phyloP scores from a whole-genome alignment of 2,888 invertebrate species.

The Parnassius glacialis region DNA sequence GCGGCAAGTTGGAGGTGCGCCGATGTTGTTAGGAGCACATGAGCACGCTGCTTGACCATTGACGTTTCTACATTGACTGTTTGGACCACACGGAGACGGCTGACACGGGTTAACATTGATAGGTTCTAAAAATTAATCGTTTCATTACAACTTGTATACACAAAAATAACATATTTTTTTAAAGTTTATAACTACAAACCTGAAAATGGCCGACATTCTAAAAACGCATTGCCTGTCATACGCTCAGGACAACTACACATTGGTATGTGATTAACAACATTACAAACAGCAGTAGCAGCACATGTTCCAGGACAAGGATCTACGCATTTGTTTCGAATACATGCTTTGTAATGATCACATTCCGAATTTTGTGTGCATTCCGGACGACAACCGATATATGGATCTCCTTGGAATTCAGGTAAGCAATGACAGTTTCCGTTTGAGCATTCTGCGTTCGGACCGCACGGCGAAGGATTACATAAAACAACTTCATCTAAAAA shows the following conservation, averaged over 20 bases:
- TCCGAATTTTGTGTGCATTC: slow-evolving; percentile 89
- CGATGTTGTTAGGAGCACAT: slow-evolving; percentile 83
- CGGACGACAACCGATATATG: slow-evolving; percentile 87
- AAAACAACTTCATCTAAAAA: slow-evolving; percentile 76
- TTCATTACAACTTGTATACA: neutral
- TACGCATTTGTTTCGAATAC: slow-evolving; percentile 86
- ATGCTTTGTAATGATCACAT: slow-evolving; percentile 85
- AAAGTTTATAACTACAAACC: slow-evolving; percentile 49
- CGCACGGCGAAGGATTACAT: slow-evolving; percentile 85
- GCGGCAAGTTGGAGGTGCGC: slow-evolving; percentile 84
- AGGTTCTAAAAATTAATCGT: slow-evolving; percentile 60
- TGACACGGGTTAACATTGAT: slow-evolving; percentile 81
- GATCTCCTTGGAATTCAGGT: slow-evolving; percentile 88
- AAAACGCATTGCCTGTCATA: slow-evolving; percentile 86
- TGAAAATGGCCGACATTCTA: slow-evolving; percentile 79
- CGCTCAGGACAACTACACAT: slow-evolving; percentile 82
- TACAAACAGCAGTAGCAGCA: slow-evolving; percentile 86
- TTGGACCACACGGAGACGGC: slow-evolving; percentile 84
- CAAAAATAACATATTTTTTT: neutral
- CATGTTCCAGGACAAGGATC: slow-evolving; percentile 91
- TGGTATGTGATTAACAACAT: slow-evolving; percentile 83
- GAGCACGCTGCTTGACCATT: slow-evolving; percentile 86
- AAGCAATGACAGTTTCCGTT: slow-evolving; percentile 86
- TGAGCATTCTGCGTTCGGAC: slow-evolving; percentile 86
- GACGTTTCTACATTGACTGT: slow-evolving; percentile 82